A percentile compares a stretch with the other conserved stretches of the same genome.
phyloP scores from a whole-genome alignment of 2,113 vertebrate genomes.

The Antechinus stuartii region DNA sequence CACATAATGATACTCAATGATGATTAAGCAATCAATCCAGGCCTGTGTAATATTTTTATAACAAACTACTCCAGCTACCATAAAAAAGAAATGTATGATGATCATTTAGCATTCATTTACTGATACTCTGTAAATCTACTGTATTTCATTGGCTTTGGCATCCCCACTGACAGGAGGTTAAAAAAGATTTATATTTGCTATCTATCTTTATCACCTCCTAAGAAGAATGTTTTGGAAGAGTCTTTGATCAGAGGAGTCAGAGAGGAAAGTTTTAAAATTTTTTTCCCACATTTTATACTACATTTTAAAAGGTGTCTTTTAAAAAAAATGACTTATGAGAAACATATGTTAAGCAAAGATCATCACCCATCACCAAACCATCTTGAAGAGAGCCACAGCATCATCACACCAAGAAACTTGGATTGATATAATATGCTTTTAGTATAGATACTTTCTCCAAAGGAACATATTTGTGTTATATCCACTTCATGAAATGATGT shows the following conservation, averaged over 20 bases:
- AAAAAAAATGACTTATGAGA: background rate
- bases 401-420: too few relatives aligned
- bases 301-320: background rate
- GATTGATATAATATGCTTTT: too few relatives aligned
- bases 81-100: slow-evolving; percentile 34
- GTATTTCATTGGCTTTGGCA: background rate
- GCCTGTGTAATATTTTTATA: background rate
- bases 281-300: background rate
- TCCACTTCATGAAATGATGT: too few relatives aligned
- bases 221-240: background rate
- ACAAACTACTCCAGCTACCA: background rate
- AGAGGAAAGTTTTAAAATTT: background rate
- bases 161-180: background rate
- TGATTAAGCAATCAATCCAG: background rate
- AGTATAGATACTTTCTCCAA: too few relatives aligned
- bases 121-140: background rate
- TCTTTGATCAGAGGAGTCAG: background rate
- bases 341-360: background rate
- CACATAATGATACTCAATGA: background rate
- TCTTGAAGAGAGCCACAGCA: background rate
- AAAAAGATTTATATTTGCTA: background rate
- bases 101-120: background rate
- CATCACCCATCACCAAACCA: background rate
- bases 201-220: background rate
- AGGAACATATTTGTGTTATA: too few relatives aligned